Base-by-base conservation (phyloP, 2,888 invertebrate genomes). In the Norana najaformis region DNA sequence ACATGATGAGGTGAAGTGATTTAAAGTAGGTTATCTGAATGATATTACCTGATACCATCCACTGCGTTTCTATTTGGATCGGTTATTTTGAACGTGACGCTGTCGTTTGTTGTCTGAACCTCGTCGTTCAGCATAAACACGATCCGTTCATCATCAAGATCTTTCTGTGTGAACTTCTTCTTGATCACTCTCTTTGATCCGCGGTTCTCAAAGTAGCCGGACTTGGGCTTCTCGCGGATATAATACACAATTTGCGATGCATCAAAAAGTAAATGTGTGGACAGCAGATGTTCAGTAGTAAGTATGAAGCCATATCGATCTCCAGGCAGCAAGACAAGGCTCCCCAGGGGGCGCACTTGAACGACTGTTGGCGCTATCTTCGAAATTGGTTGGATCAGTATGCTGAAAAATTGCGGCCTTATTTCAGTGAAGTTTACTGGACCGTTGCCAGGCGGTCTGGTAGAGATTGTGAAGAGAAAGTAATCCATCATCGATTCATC, bases 141-240 rank as follows among this genome's bases (percentile, higher is more conserved):
- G 34, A 94, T 90, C 30, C 93, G 92, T 30, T 93, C 93, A 88
- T 94, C 94, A 91, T 95, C 94, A 35, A 95, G 91, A 91, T 95
- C 94, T 90, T 93, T 92, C 92, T 95, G 95, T 0, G 94, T 94
- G 91, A 95, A 95, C 39, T 93, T 89, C 47, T 93, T 91, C 83
- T 93, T 92, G 2, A 95, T 93, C 69, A 90, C 47, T 36, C 93
- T 92, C 90, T 94, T 93, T 18, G 94, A 93, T 39, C 92, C 93
- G 14, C 92, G 92, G 92, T 94, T 94, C 91, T 94, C 94, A 23
- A 95, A 91, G 90, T 93, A 93, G 14, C 94, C 95, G 90, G 93
- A 92, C 88, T 93, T 92, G 14, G 94, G 94, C 85, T 92, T 93
- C 88, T 93, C 92, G 36, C 93, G 92, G 41, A 95, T 92, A 14